Evolutionary conservation across 2,797 vertebrate species (phyloP).

Genomic region (Sphenodon punctatus): DNA sequence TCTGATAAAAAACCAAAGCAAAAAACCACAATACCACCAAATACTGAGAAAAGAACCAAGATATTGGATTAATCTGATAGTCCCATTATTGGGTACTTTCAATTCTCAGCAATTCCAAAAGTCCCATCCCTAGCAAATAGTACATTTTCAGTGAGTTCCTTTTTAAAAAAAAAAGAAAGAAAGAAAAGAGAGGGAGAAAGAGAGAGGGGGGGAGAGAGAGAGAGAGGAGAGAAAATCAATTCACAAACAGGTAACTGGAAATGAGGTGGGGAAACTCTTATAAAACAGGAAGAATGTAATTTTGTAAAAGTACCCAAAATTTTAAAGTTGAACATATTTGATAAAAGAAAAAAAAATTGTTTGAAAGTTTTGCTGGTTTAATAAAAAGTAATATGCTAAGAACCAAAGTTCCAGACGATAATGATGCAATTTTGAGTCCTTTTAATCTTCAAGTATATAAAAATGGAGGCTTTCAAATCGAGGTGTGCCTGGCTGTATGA

Average conservation of each 20-base stretch:
- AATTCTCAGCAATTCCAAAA: too few relatives aligned
- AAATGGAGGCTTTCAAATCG: slow-evolving; percentile 86
- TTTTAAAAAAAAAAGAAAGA: too few relatives aligned
- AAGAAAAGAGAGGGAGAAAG: too few relatives aligned
- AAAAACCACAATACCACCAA: too few relatives aligned
- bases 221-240: slow-evolving; percentile 45
- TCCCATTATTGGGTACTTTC: too few relatives aligned
- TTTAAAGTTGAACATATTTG: slow-evolving; percentile 57
- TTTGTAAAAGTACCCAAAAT: slow-evolving; percentile 59
- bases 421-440: slow-evolving; percentile 93
- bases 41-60: too few relatives aligned
- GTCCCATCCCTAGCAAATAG: too few relatives aligned
- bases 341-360: slow-evolving; percentile 43
- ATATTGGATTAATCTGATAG: too few relatives aligned
- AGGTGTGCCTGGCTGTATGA: slow-evolving; percentile 94
- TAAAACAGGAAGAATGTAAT: slow-evolving; percentile 58
- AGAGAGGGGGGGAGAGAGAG: too few relatives aligned
- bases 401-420: slow-evolving; percentile 92
- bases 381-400: slow-evolving; percentile 88
- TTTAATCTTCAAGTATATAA: slow-evolving; percentile 89
- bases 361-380: slow-evolving; percentile 81
- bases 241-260: slow-evolving; percentile 54
- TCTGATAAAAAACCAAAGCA: slow-evolving; percentile 52
- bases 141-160: too few relatives aligned
- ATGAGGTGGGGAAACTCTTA: slow-evolving; percentile 57